phyloP scores from a whole-genome alignment of 2,888 invertebrate species.

The Malthinus seriepunctatus region DNA sequence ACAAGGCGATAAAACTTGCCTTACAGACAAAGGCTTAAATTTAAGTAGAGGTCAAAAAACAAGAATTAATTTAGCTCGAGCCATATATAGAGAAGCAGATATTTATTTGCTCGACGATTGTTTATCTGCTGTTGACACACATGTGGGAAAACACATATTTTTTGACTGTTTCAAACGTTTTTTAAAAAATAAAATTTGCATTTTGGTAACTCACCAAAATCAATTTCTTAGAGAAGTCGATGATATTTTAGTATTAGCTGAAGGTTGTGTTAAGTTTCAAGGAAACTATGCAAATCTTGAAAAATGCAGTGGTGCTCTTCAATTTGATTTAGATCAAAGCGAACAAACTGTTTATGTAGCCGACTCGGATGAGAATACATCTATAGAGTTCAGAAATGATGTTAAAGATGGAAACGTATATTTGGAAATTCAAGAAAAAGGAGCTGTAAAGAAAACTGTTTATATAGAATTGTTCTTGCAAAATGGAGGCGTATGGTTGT shows the following conservation, averaged over 20 bases:
- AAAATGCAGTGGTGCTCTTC: slow-evolving; percentile 11
- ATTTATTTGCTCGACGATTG: slow-evolving; percentile 78
- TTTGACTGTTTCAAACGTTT: slow-evolving; percentile 66
- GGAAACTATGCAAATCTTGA: slow-evolving; percentile 59
- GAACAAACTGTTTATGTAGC: neutral
- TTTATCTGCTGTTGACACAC: slow-evolving; percentile 74
- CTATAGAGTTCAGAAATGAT: neutral
- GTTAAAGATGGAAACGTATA: slow-evolving; percentile 19
- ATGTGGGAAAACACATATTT: slow-evolving; percentile 70
- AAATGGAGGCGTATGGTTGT: slow-evolving; percentile 35
- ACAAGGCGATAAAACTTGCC: slow-evolving; percentile 71
- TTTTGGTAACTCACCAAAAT: slow-evolving; percentile 69
- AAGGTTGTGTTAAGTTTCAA: slow-evolving; percentile 60
- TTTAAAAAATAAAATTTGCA: slow-evolving; percentile 59
- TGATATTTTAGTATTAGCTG: slow-evolving; percentile 59
- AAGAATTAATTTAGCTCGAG: slow-evolving; percentile 73
- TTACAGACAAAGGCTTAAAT: slow-evolving; percentile 77
- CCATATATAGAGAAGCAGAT: slow-evolving; percentile 73
- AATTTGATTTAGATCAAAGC: neutral
- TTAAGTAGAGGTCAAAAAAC: slow-evolving; percentile 81
- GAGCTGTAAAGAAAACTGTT: slow-evolving; percentile 33
- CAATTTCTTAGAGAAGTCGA: slow-evolving; percentile 59
- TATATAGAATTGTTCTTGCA: slow-evolving; percentile 37
- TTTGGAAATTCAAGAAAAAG: slow-evolving; percentile 35
- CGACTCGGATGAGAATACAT: neutral